phyloP scores from a whole-genome alignment of 2,113 vertebrate species.

The Nyctibius bracteatus region DNA sequence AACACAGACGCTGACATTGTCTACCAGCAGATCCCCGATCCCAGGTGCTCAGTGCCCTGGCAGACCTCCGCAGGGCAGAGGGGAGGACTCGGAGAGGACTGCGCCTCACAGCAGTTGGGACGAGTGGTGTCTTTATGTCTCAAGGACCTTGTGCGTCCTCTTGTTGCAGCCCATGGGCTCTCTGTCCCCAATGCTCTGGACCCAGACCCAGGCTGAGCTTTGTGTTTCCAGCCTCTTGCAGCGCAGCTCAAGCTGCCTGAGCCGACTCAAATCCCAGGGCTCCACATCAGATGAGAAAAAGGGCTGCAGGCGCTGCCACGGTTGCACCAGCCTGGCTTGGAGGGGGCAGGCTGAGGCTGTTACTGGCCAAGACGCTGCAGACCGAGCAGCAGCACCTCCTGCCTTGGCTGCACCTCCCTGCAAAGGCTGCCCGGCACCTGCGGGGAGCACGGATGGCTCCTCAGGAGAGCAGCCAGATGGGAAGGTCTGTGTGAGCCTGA shows the following conservation, averaged over 20 bases:
- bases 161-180: not conserved
- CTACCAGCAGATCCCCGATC: not conserved
- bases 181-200: not conserved
- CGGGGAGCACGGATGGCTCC: not conserved
- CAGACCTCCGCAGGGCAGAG: not conserved
- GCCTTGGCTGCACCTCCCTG: not conserved
- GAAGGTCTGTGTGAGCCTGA: constrained; percentile 1
- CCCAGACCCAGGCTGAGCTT: not conserved
- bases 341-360: not conserved
- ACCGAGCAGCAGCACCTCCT: not conserved
- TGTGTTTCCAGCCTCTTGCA: not conserved
- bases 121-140: not conserved
- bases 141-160: not conserved
- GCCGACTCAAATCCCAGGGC: rapidly evolving
- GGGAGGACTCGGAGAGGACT: not conserved
- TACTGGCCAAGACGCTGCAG: not conserved
- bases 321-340: not conserved
- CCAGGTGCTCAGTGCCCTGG: not conserved
- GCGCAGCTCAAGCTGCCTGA: not conserved
- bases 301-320: not conserved
- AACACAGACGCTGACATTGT: not conserved
- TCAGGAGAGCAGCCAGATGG: constrained; percentile 25
- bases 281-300: not conserved
- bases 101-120: not conserved
- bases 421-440: not conserved